phyloP scores from a whole-genome alignment of 2,113 vertebrate genomes.

The Oreochromis niloticus region DNA sequence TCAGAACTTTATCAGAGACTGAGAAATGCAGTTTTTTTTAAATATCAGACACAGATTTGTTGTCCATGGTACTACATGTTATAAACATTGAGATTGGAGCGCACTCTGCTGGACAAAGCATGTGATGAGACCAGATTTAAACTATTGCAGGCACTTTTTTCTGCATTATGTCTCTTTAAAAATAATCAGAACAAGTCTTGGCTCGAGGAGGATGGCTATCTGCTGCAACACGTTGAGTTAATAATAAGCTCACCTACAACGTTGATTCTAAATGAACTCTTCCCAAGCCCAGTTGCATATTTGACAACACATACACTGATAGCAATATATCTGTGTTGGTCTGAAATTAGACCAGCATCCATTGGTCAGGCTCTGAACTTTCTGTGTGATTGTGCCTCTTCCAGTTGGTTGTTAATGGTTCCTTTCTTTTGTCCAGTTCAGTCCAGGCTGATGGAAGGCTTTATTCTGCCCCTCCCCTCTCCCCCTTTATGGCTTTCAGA shows the following conservation, averaged over 20 bases:
- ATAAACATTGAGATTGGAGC: background rate
- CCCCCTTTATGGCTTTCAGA: constrained; percentile 46
- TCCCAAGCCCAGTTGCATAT: background rate
- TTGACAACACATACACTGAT: background rate
- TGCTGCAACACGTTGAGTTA: background rate
- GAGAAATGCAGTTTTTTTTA: background rate
- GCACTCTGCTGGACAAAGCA: background rate
- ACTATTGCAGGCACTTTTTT: background rate
- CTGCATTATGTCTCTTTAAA: background rate
- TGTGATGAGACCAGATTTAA: background rate
- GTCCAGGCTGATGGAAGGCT: background rate
- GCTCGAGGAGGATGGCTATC: background rate
- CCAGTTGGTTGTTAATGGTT: background rate
- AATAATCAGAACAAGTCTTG: background rate
- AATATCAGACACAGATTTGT: background rate
- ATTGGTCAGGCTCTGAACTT: background rate
- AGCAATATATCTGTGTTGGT: background rate
- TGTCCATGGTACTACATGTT: background rate
- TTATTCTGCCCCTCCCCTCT: background rate
- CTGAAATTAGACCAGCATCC: background rate
- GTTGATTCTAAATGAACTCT: background rate
- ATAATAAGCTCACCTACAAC: background rate
- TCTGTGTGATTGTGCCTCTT: background rate
- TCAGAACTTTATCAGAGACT: background rate
- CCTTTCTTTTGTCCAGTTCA: background rate